Conservation (phyloP, 1,140 invertebrate species). For the Ips typographus region DNA sequence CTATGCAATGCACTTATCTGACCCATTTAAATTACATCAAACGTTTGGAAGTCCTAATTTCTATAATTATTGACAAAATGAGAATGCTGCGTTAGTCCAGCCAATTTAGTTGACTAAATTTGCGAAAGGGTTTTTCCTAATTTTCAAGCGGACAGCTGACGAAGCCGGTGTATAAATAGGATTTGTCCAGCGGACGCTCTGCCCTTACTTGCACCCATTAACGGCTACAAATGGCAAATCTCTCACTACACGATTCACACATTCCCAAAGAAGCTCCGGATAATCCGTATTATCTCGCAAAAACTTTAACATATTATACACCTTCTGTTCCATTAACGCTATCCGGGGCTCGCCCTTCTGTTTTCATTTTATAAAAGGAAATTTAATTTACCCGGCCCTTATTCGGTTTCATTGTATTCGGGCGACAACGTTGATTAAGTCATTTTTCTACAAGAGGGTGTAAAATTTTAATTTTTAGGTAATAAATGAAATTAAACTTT, state of each 20-base stretch:
- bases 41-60: too few relatives aligned
- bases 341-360: slow-evolving; percentile 17
- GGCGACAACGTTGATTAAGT: slow-evolving; percentile 13
- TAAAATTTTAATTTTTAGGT: too few relatives aligned
- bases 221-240: slow-evolving; percentile 46
- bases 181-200: slow-evolving; percentile 42
- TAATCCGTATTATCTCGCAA: slow-evolving; percentile 43
- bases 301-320: slow-evolving; percentile 41
- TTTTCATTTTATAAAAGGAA: slow-evolving; percentile 32
- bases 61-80: too few relatives aligned
- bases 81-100: too few relatives aligned
- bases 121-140: slow-evolving; percentile 7
- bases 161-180: slow-evolving; percentile 41
- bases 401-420: slow-evolving; percentile 16
- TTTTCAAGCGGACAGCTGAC: slow-evolving; percentile 12
- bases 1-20: too few relatives aligned
- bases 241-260: slow-evolving; percentile 47
- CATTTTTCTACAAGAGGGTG: too few relatives aligned
- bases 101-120: too few relatives aligned
- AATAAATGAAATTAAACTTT: too few relatives aligned
- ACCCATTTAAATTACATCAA: too few relatives aligned
- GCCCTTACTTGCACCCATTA: slow-evolving; percentile 47
- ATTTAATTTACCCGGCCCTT: slow-evolving; percentile 19
- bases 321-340: slow-evolving; percentile 38
- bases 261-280: slow-evolving; percentile 45